Evolutionary conservation across 2,797 vertebrate species (phyloP).

Genomic region (Dicrostonyx torquatus): DNA sequence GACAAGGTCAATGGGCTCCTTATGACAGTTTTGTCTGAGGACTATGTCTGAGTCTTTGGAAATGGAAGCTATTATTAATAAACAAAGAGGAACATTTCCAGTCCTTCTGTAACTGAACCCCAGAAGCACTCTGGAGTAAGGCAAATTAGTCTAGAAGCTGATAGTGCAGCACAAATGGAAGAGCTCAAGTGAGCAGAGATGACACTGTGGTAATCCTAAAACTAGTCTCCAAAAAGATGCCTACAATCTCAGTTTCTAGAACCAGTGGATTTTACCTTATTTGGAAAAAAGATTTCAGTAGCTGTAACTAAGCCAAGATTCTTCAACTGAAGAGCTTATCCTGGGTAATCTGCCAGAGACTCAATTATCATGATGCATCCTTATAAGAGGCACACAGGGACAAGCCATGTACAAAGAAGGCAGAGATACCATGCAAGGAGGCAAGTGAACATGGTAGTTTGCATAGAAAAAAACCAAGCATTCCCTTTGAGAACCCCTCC

Average conservation of each 20-base stretch:
- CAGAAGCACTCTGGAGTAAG: not conserved
- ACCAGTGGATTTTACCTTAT: not conserved
- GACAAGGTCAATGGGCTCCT: no score
- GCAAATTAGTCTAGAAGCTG: not conserved
- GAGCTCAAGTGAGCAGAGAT: not conserved
- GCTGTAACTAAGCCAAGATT: not conserved
- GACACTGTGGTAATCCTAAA: not conserved
- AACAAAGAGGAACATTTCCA: not conserved
- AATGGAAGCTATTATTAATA: not conserved
- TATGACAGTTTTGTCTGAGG: accelerated
- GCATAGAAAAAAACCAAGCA: not conserved
- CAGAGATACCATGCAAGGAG: not conserved
- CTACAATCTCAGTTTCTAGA: not conserved
- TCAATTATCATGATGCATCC: not conserved
- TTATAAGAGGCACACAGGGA: not conserved
- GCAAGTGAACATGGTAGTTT: accelerated
- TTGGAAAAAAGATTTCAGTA: not conserved
- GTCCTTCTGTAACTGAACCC: not conserved
- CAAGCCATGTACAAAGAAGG: not conserved
- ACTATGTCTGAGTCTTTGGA: not conserved
- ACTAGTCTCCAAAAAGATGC: not conserved
- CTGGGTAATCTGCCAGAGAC: not conserved
- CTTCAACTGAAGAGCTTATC: not conserved
- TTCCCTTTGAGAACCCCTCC: not conserved
- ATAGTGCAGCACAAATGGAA: not conserved